A percentile compares a stretch with the other conserved stretches of the same genome.
phyloP scores from a whole-genome alignment of 2,113 vertebrate species.

The Indri indri region DNA sequence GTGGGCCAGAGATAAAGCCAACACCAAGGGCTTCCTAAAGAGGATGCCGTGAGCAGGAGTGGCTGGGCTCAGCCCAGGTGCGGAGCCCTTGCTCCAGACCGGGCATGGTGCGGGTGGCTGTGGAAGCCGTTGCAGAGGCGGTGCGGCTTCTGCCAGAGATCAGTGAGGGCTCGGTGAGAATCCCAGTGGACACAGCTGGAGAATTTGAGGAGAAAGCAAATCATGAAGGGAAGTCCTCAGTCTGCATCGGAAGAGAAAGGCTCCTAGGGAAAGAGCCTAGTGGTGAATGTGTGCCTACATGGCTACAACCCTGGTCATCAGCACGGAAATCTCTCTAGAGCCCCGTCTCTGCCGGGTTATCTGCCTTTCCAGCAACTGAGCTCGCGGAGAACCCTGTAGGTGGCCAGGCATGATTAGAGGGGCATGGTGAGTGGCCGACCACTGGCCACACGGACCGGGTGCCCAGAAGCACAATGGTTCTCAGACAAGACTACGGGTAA shows the following conservation, averaged over 20 bases:
- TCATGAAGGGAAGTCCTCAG: background rate
- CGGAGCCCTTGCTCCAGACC: background rate
- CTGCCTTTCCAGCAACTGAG: background rate
- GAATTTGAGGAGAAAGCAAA: background rate
- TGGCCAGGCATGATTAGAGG: background rate
- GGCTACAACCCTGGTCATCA: background rate
- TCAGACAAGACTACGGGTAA: background rate
- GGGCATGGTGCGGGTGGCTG: accelerated
- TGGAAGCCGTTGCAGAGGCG: background rate
- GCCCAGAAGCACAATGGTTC: background rate
- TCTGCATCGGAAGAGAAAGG: background rate
- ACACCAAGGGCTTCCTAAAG: background rate
- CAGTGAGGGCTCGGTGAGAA: background rate
- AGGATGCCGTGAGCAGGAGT: background rate
- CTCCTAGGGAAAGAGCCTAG: background rate
- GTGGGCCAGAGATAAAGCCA: background rate
- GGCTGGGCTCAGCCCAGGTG: background rate
- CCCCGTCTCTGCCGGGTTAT: background rate
- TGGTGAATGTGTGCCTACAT: background rate
- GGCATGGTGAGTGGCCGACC: background rate
- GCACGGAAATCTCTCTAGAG: background rate
- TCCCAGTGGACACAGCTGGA: background rate
- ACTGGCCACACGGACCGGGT: background rate
- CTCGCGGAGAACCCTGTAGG: background rate
- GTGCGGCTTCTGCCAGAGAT: background rate